Base-by-base conservation (phyloP, 1,140 invertebrate genomes). In the Zaprionus davidi region DNA sequence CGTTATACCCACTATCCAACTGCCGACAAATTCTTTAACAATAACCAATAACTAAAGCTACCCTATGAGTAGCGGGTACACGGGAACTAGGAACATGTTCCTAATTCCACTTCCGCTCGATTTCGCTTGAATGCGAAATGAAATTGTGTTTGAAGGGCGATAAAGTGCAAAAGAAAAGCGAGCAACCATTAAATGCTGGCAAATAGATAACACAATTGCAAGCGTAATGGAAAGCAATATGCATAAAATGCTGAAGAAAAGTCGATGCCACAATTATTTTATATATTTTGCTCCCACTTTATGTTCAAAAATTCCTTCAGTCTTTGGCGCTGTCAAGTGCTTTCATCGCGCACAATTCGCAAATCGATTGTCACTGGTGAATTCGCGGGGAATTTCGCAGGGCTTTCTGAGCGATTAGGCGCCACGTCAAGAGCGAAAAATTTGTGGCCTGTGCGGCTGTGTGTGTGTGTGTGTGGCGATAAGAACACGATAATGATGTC, bases 401-500 rank as follows among this genome's bases (percentile, higher is more conserved):
- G 15, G 73, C 57, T 80, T 88, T 86, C 84, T 81, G 65, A 69
- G 78, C 78, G 81, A 88, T 87, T 88, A 80, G 84, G 77, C 55
- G 74, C 73, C 73, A 77, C 70, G 79, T 87, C 41, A 49, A 34
- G 56, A 60, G 49, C 72, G 44, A 67, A 78, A 56, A 71, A 64
- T 58, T 56, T 69, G 57, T 51, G 41, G 65, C 17, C 24, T 60
- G 41, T 74, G 17, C 53, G 17, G 24, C 4, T 51, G 31, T 20
- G 56, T 17, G 64, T 51, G 66, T 63, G 49, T 59, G 46, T 53
- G 66, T 73, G 55, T 56, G 22, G 51, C 15, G 85, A 90, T 90
- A 88, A 88, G 81, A 81, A 88, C 78, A 73, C 41, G 78, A 90
- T 90, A 90, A 84, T 88, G 85, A 90, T 72, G 78, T 85, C 85